These are phyloP conservation scores for Acyrthosiphon pisum DNA, from an alignment of 1,140 invertebrate genomes.

Conservation along the genomic window DNA sequence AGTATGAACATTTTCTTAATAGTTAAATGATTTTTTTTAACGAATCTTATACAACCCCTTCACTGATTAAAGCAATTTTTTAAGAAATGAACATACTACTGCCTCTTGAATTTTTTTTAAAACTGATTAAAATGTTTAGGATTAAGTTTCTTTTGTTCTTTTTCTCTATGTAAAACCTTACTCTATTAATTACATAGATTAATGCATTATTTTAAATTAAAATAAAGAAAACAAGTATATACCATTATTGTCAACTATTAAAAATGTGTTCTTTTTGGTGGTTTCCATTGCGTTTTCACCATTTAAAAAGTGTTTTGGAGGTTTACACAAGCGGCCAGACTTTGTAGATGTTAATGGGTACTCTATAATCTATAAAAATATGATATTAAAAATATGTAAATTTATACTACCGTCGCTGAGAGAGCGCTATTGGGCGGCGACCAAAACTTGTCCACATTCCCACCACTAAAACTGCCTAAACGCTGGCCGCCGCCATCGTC, in stretches of 20 bases:
- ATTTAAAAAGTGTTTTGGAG: constrained; percentile 40
- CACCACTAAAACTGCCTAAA: too few species aligned
- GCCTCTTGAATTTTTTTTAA: neutral
- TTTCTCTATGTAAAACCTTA: too few species aligned
- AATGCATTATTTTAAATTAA: neutral
- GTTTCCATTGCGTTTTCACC: constrained; percentile 18
- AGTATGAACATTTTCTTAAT: too few species aligned
- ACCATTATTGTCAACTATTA: constrained; percentile 30
- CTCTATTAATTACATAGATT: neutral
- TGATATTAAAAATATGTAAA: neutral
- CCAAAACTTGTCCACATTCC: too few species aligned
- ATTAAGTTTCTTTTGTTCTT: too few species aligned
- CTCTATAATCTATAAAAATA: constrained; percentile 32
- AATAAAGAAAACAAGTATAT: neutral
- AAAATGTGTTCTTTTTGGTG: neutral
- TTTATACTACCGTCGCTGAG: too few species aligned
- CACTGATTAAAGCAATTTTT: too few species aligned
- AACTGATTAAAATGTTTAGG: neutral
- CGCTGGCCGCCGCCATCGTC: too few species aligned
- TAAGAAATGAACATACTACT: neutral
- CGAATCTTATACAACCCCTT: too few species aligned
- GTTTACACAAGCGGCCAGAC: constrained; percentile 43
- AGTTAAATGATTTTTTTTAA: too few species aligned
- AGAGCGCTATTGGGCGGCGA: too few species aligned
- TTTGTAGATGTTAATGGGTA: constrained; percentile 36